Base-by-base conservation (phyloP, 2,113 vertebrate genomes). In the Aptenodytes forsteri region DNA sequence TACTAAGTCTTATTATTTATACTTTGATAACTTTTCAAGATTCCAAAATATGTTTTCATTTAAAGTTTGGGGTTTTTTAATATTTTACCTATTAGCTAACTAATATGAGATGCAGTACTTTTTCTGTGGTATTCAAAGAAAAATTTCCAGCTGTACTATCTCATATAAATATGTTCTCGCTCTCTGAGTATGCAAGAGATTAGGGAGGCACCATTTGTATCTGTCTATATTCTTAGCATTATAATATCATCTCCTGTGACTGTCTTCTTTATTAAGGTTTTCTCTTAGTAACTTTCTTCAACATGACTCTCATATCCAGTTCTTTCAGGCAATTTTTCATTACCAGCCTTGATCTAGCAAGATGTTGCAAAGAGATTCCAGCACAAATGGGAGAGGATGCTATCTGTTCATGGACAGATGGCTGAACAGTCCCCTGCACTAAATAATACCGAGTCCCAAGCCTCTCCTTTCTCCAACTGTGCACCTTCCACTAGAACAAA, bases 331-430 rank as follows among this genome's bases (percentile, higher is more conserved):
- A 22, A 30, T 46, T 90, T 95, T 91, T 92, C 87, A 83, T 73
- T 79, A 30, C 83, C 64, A 81, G 4, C 49, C 83, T 76, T 75
- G 77, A 87, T 92, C 42, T 64, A 73, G 79, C 64, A 83, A 78
- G 88, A 81, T 89, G 92, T 49, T 7, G 26, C 66, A 47, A 76
- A 40, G 85, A 95, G 86, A 90, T 95, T 95, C 47, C 77, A 78
- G 86, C 71, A 59, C 83, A 92, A 97, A 95, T 56, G 80, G 86
- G 83, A 95, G 91, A 84, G 80, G 92, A 82, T 91, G 86, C 38
- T 95, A 13, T 93, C 90, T 95, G 75, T 40, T 90, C 87, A 7
- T 40, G 92, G 95, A 72, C 96, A 97, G 96, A 97, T 97, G 97
- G 96, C 86, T 94, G 90, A 95, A 91, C 95, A 93, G 86, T 84